These are phyloP conservation scores for Hydrolagus colliei DNA, from an alignment of 2,797 vertebrate species.

Conservation along the genomic window DNA sequence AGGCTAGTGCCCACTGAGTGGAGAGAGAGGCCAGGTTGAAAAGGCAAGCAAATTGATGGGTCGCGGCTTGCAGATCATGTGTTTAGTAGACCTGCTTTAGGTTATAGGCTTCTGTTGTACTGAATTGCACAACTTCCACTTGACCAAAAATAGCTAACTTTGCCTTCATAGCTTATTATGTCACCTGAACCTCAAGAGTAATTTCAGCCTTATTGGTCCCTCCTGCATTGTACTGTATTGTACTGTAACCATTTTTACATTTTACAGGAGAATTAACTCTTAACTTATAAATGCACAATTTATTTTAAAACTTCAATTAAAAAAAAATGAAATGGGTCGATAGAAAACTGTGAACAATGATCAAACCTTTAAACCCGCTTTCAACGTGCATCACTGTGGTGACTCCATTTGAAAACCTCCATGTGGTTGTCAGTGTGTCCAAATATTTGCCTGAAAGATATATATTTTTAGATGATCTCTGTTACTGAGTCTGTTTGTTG, in stretches of 20 bases:
- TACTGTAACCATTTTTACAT: not conserved
- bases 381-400: not conserved
- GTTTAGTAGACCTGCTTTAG: too few relatives aligned
- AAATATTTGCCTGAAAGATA: not conserved
- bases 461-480: conserved; percentile 18
- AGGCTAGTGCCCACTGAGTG: too few relatives aligned
- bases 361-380: not conserved
- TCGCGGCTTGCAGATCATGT: too few relatives aligned
- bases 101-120: too few relatives aligned
- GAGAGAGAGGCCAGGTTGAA: too few relatives aligned
- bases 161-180: not conserved
- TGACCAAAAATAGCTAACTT: not conserved
- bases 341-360: not conserved
- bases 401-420: not conserved
- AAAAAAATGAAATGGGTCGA: not conserved
- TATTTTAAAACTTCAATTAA: conserved; percentile 2
- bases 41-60: too few relatives aligned
- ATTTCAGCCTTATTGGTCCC: not conserved
- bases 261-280: not conserved
- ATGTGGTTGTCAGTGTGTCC: not conserved
- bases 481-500: conserved; percentile 16
- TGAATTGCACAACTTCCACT: not conserved
- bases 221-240: not conserved
- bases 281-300: not conserved
- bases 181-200: not conserved